Conservation (phyloP, 92 coral and sea anemone species). For the Meandrina meandrites region DNA sequence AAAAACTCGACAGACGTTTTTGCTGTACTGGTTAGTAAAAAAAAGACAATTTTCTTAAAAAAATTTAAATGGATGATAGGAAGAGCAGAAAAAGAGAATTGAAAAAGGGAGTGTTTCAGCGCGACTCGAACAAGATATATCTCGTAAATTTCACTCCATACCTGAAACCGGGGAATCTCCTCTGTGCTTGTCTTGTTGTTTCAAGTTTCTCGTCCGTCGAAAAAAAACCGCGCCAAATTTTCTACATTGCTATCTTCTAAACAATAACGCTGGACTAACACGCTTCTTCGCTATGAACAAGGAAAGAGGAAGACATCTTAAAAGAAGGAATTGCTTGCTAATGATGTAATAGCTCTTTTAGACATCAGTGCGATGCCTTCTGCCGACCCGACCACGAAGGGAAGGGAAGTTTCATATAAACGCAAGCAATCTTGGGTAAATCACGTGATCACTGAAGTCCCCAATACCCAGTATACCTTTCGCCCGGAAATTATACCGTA, state of each 20-base stretch:
- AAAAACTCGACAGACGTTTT: background rate
- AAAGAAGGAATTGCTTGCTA: constrained; percentile 20
- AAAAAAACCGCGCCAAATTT: constrained; percentile 1
- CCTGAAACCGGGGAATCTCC: constrained; percentile 71
- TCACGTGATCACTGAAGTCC: constrained; percentile 59
- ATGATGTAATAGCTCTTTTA: constrained; percentile 23
- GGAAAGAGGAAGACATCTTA: background rate
- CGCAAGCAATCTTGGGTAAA: constrained; percentile 41
- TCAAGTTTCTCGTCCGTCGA: background rate
- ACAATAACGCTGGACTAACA: background rate
- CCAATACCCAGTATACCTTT: constrained; percentile 70
- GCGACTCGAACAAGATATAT: background rate
- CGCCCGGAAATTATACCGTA: no score
- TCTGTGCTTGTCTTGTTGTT: constrained; percentile 14
- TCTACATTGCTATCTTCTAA: background rate
- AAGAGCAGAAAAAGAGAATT: background rate
- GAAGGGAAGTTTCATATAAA: background rate
- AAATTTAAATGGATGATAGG: background rate
- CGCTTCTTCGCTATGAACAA: background rate
- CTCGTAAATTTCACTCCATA: constrained; percentile 15
- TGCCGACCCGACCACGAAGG: background rate
- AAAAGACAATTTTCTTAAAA: background rate
- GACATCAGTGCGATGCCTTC: background rate
- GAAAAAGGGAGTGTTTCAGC: background rate
- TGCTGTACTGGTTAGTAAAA: background rate